These are phyloP conservation scores for Acipenser transmontanus DNA, from an alignment of 2,797 vertebrate species.

Conservation along the genomic window DNA sequence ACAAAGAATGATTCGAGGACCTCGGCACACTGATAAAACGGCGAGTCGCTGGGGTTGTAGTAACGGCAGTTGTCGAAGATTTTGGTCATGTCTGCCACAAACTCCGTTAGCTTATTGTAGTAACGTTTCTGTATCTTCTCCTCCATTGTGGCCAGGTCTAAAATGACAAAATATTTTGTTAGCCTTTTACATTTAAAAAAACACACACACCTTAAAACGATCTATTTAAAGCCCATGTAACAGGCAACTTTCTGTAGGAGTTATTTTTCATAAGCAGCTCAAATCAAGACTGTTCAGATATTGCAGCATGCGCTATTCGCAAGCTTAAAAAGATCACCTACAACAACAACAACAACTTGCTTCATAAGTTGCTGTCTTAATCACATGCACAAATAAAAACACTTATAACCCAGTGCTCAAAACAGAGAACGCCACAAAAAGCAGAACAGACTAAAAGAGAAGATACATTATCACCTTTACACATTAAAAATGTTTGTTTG, in stretches of 20 bases:
- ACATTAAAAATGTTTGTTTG: too few species aligned
- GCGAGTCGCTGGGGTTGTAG: slow-evolving; percentile 94
- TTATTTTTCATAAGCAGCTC: too few species aligned
- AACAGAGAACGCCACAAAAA: background rate
- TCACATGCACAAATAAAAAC: too few species aligned
- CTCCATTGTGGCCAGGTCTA: slow-evolving; percentile 95
- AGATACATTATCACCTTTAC: too few species aligned
- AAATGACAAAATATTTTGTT: slow-evolving; percentile 22
- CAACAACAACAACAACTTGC: too few species aligned
- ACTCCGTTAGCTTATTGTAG: slow-evolving; percentile 92
- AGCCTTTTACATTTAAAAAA: too few species aligned
- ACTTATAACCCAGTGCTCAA: background rate
- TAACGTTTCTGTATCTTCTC: slow-evolving; percentile 82
- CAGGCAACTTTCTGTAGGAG: too few species aligned
- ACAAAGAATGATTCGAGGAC: slow-evolving; percentile 95
- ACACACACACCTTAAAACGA: background rate
- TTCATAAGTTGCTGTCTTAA: too few species aligned
- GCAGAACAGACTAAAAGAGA: background rate
- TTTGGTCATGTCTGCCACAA: slow-evolving; percentile 98
- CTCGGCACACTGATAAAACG: slow-evolving; percentile 94
- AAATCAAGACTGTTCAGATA: too few species aligned
- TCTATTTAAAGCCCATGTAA: too few species aligned
- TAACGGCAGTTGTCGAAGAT: slow-evolving; percentile 99
- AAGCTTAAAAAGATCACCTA: too few species aligned
- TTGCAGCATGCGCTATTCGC: too few species aligned